A percentile compares a stretch with the other conserved stretches of the same genome.
These are phyloP conservation scores for Litocranius walleri DNA, from an alignment of 2,113 vertebrate species.

Conservation along the genomic window DNA sequence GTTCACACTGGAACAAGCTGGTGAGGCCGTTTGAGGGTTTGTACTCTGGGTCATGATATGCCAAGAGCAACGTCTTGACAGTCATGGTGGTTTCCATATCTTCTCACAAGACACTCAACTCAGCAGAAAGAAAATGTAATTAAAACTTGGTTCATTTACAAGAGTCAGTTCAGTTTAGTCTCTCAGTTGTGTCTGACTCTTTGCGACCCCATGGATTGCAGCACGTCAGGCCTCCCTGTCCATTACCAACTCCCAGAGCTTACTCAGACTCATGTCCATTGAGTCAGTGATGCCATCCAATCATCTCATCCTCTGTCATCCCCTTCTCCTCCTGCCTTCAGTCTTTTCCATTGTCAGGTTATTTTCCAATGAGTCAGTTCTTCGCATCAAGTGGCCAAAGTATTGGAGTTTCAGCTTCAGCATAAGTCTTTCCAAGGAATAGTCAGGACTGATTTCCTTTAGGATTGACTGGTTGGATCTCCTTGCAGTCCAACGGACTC, in stretches of 20 bases:
- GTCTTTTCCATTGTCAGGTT: neutral
- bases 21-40: neutral
- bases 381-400: neutral
- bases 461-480: neutral
- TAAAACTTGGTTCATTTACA: neutral
- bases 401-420: neutral
- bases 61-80: neutral
- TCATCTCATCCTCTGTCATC: neutral
- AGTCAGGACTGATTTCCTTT: neutral
- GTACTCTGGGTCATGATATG: neutral
- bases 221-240: neutral
- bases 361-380: neutral
- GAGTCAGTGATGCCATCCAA: neutral
- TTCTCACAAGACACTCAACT: neutral
- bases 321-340: neutral
- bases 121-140: neutral
- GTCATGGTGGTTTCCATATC: neutral
- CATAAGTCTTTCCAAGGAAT: neutral
- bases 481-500: neutral
- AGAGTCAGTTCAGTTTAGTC: neutral
- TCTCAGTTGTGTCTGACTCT: neutral
- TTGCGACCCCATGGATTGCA: accelerated
- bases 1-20: neutral
- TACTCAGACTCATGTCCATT: neutral
- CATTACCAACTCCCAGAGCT: neutral